Evolutionary conservation across 2,113 vertebrate genomes (phyloP).

Genomic region (Pterocles gutturalis): DNA sequence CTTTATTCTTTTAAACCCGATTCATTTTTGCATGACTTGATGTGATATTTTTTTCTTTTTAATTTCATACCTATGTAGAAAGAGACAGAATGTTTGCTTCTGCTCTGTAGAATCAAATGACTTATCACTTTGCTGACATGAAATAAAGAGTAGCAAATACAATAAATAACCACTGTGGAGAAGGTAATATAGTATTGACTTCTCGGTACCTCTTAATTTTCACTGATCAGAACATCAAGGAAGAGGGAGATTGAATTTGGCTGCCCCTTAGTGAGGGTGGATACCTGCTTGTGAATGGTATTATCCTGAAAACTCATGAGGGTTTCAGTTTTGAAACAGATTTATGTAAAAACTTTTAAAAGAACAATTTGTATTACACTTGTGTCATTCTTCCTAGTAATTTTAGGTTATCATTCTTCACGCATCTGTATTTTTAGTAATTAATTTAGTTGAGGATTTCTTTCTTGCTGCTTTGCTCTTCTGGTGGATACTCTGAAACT

Average conservation of each 20-base stretch:
- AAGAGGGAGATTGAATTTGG: conserved; percentile 3
- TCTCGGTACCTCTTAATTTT: conserved; percentile 56
- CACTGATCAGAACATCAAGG: not conserved
- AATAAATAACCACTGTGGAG: conserved; percentile 40
- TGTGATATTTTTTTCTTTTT: not conserved
- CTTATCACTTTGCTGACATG: not conserved
- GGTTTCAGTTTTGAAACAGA: not conserved
- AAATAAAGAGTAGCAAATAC: conserved; percentile 29
- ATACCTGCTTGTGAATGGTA: not conserved
- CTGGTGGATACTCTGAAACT: not conserved
- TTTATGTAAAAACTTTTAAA: not conserved
- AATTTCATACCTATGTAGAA: not conserved
- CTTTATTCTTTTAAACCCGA: not conserved
- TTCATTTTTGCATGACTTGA: not conserved
- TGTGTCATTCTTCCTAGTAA: not conserved
- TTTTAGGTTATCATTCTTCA: not conserved
- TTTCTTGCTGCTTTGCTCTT: not conserved
- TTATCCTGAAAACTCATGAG: not conserved
- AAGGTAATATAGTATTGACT: conserved; percentile 65
- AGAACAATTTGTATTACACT: not conserved
- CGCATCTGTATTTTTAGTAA: not conserved
- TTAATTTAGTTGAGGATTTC: not conserved
- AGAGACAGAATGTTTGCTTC: not conserved
- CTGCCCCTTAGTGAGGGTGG: not conserved
- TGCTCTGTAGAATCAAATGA: not conserved